A percentile compares a stretch with the other conserved stretches of the same genome.
These are phyloP conservation scores for Pseudanteris insignis DNA, from an alignment of 2,888 invertebrate species.

Conservation along the genomic window DNA sequence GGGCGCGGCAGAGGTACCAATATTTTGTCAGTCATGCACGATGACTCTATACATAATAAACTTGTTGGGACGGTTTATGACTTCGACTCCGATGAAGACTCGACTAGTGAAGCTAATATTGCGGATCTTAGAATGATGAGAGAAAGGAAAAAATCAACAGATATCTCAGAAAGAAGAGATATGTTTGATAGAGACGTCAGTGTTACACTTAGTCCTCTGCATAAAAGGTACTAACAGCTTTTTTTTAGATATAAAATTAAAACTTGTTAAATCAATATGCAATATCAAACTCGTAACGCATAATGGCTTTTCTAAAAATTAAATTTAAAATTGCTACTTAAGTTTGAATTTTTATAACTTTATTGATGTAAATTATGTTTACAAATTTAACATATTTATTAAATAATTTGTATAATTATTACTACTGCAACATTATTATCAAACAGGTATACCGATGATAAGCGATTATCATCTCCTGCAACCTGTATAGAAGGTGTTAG, in stretches of 20 bases:
- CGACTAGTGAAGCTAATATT: conserved; percentile 77
- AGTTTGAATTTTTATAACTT: too few relatives aligned
- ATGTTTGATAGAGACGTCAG: conserved; percentile 38
- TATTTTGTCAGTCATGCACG: conserved; percentile 51
- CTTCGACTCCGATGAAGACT: conserved; percentile 85
- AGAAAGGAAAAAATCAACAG: conserved; percentile 73
- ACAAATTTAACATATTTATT: too few relatives aligned
- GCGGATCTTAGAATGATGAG: conserved; percentile 82
- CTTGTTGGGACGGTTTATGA: conserved; percentile 88
- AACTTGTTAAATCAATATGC: too few relatives aligned
- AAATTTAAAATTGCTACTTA: too few relatives aligned
- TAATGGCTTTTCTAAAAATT: too few relatives aligned
- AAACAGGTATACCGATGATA: conserved; percentile 51
- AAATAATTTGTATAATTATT: too few relatives aligned
- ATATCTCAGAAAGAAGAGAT: conserved; percentile 51
- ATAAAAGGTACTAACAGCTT: conserved; percentile 33
- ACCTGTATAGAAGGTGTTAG: conserved; percentile 46
- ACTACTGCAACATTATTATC: too few relatives aligned
- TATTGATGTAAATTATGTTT: too few relatives aligned
- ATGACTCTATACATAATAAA: conserved; percentile 81
- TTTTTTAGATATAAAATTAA: background rate
- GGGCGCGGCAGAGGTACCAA: conserved; percentile 60
- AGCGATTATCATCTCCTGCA: conserved; percentile 56
- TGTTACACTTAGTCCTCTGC: conserved; percentile 38
- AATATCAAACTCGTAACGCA: too few relatives aligned